Percentiles rank a stretch among this genome's conserved stretches.
phyloP scores from a whole-genome alignment of 37 sponge, comb jelly and placozoan species.

The Axinella damicornis region DNA sequence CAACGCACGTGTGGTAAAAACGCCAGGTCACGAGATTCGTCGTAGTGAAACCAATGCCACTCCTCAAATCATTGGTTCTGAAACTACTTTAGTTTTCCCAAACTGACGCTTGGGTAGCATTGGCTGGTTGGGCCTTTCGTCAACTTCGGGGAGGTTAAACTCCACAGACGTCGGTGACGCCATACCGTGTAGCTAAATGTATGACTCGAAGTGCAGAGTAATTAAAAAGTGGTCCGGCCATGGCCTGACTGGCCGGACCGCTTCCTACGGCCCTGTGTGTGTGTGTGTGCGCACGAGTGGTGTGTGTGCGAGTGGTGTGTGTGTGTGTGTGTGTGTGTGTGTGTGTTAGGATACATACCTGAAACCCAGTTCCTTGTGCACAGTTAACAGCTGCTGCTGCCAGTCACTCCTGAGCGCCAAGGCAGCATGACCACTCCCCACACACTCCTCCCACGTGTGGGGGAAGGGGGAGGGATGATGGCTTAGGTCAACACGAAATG shows the following conservation, averaged over 20 bases:
- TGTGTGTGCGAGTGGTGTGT: no score
- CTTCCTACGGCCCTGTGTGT: no score
- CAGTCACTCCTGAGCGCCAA: not conserved
- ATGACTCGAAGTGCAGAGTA: no score
- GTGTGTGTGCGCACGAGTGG: no score
- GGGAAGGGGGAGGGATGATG: not conserved
- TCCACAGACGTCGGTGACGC: no score
- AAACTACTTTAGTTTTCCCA: constrained; percentile 35
- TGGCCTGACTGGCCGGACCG: no score
- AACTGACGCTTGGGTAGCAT: constrained; percentile 31
- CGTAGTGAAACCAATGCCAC: constrained; percentile 42
- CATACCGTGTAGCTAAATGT: no score
- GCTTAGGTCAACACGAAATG: not conserved
- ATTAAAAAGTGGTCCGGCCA: no score
- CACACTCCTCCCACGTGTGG: constrained; percentile 1
- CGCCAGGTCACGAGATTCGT: constrained; percentile 23
- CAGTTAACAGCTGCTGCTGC: not conserved
- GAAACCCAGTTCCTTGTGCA: not conserved
- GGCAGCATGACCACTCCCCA: not conserved
- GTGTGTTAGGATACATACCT: no score
- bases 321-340: no score
- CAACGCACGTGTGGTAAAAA: constrained; percentile 41
- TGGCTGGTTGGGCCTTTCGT: no score
- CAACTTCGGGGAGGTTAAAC: no score
- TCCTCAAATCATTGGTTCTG: constrained; percentile 35